Conservation (phyloP, 2,888 invertebrate species). For the Dolichopus griseipennis region DNA sequence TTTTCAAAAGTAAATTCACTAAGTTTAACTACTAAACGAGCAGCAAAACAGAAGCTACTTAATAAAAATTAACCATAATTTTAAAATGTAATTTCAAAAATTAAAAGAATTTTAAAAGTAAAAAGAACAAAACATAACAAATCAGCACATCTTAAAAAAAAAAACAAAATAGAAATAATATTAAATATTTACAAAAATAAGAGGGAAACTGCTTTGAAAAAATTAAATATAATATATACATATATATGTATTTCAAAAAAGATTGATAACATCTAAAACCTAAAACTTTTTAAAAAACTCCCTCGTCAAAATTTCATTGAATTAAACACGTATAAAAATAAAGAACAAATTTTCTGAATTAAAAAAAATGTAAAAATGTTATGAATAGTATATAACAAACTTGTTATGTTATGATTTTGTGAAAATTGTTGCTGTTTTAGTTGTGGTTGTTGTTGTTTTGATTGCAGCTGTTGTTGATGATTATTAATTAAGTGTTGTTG, state of each 20-base stretch:
- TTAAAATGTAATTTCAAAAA: too few species aligned
- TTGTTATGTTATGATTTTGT: background rate
- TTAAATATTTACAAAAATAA: background rate
- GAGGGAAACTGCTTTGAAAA: too few species aligned
- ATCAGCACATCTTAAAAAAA: background rate
- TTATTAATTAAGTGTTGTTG: conserved; percentile 22
- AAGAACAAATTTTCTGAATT: too few species aligned
- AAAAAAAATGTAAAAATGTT: background rate
- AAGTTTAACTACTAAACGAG: too few species aligned
- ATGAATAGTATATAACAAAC: background rate
- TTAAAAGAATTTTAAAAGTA: too few species aligned
- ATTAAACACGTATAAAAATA: background rate
- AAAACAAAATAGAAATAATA: background rate
- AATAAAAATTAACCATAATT: too few species aligned
- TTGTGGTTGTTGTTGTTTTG: conserved; percentile 17
- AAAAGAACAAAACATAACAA: background rate
- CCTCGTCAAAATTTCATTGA: background rate
- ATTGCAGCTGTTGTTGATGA: conserved; percentile 21
- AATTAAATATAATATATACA: background rate
- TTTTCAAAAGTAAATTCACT: too few species aligned
- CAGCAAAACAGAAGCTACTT: too few species aligned
- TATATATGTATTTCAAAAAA: background rate
- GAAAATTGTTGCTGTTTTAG: conserved; percentile 9
- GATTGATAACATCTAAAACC: background rate
- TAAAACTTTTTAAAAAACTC: conserved; percentile 4